A percentile compares a stretch with the other conserved stretches of the same genome.
Conservation (phyloP, 2,797 vertebrate species). For the Coregonus ussuriensis region DNA sequence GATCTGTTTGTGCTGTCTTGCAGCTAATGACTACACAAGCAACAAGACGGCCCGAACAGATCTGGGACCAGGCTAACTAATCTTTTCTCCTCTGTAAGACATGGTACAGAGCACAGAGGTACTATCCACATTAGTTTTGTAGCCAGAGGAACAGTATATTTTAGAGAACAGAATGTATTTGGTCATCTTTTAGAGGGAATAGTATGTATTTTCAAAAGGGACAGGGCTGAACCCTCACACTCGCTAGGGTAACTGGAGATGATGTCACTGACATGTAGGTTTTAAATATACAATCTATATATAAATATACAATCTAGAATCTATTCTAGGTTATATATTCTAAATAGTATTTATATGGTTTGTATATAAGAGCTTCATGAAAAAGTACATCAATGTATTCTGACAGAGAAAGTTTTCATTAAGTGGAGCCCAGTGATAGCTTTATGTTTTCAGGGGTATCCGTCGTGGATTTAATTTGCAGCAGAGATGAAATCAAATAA, state of each 20-base stretch:
- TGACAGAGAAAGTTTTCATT: background rate
- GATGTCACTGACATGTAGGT: constrained; percentile 8
- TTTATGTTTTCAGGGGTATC: constrained; percentile 1
- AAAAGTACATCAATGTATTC: constrained; percentile 33
- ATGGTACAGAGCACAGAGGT: constrained; percentile 16
- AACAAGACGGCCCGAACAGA: background rate
- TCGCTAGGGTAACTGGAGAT: constrained; percentile 23
- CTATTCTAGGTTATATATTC: background rate
- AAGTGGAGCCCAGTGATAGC: background rate
- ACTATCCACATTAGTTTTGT: constrained; percentile 31
- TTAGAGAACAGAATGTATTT: constrained; percentile 44
- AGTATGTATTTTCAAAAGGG: constrained; percentile 53
- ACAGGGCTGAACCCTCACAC: background rate
- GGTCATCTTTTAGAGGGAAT: constrained; percentile 36
- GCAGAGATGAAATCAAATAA: constrained; percentile 5
- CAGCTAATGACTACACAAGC: background rate
- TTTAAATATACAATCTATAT: background rate
- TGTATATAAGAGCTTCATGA: constrained; percentile 17
- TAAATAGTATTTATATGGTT: background rate
- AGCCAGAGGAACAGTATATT: constrained; percentile 47
- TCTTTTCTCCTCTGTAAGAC: constrained; percentile 16
- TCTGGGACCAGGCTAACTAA: background rate
- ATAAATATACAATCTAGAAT: background rate
- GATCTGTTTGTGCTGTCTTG: background rate
- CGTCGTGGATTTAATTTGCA: constrained; percentile 14